Evolutionary conservation across 2,888 invertebrate genomes (phyloP), one percentile per base, ranked within the genome.

Genomic region (Thelaira solivaga): DNA sequence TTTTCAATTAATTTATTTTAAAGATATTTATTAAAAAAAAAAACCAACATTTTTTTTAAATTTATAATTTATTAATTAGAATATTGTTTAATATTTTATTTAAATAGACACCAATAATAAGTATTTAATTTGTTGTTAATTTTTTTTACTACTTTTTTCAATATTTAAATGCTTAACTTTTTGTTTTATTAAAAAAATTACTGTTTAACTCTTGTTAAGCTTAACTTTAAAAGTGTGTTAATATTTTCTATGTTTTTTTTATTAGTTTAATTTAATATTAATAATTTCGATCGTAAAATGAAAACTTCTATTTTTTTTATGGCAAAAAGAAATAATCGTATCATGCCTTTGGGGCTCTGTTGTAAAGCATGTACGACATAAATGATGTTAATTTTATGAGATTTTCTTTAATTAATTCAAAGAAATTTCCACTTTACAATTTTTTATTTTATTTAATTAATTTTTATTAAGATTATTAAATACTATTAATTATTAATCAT

Each of bases 301-400:
- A 65, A 74, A 78, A 78, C 69, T 74, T 74, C 65, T 16, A 22
- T 8, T 45, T 49, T 47, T 39, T 31, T 13, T 16, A 39, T 49
- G 41, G 1, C 22, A 16, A n/a, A 53, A 49, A 41, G 55, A 24
- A 69, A 64, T 51, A 73, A 39, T 55, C 78, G 74, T 71, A 65
- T 24, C 78, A 78, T 74, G 71, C 78, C 71, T 78, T 74, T 78
- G 78, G 78, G 78, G 78, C 78, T 78, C 78, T 45, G 74, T 71
- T 78, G 74, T 74, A 78, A 78, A 78, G 74, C 61, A 78, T 78
- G 74, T 31, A 78, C 69, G 69, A 74, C 64, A 53, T 69, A 53
- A 64, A 39, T n/a, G 57, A 22, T 72, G 41, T 53, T 65, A 5
- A 24, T 47, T n/a, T n/a, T 47, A 65, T 39, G 47, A 24, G 24